Percentiles rank a stretch among this genome's conserved stretches.
These are phyloP conservation scores for Calyptomena viridis DNA, from an alignment of 2,113 vertebrate genomes.

Conservation along the genomic window DNA sequence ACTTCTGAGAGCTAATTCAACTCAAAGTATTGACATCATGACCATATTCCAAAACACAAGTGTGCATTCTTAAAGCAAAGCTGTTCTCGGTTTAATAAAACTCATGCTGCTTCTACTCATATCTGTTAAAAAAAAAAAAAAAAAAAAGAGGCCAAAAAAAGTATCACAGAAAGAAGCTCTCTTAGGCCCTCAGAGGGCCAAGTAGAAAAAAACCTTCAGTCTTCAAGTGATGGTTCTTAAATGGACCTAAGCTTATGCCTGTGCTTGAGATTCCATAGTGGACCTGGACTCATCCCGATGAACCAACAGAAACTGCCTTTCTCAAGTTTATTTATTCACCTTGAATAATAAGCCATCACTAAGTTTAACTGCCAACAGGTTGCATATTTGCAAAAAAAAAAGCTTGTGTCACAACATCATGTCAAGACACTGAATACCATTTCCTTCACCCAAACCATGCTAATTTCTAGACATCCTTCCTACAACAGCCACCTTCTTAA, in stretches of 20 bases:
- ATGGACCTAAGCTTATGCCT: not conserved
- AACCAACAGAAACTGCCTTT: not conserved
- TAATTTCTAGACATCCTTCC: not conserved
- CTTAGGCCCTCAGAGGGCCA: not conserved
- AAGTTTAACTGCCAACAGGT: not conserved
- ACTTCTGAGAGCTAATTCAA: not conserved
- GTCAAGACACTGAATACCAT: not conserved
- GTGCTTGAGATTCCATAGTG: not conserved
- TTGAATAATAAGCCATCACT: not conserved
- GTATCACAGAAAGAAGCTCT: not conserved
- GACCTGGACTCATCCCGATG: not conserved
- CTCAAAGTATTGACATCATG: not conserved
- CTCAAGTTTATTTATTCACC: not conserved
- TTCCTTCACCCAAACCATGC: not conserved
- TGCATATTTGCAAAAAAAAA: not conserved
- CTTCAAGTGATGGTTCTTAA: not conserved
- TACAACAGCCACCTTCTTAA: not conserved
- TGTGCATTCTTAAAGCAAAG: not conserved
- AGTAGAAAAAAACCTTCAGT: not conserved
- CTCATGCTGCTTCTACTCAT: not conserved
- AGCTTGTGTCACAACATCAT: not conserved
- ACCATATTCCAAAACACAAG: not conserved
- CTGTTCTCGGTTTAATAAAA: not conserved
- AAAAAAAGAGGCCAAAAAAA: too few species aligned
- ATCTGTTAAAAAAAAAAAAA: not conserved